phyloP scores from a whole-genome alignment of 2,797 vertebrate species.

The Anas acuta region DNA sequence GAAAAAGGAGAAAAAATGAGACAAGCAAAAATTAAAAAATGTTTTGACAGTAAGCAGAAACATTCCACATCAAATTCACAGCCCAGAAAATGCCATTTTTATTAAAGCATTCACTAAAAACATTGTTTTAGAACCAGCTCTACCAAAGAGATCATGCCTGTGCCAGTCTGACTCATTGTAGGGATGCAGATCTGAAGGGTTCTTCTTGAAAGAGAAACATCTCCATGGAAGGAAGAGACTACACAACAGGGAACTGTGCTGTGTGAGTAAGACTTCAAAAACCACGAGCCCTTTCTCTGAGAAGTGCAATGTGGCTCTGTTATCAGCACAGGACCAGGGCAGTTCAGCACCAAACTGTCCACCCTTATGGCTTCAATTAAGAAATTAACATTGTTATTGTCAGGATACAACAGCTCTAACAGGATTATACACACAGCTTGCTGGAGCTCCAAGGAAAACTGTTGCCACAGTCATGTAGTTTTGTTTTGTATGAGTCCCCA shows the following conservation, averaged over 20 bases:
- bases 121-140: not conserved
- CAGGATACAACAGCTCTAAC: not conserved
- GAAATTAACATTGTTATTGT: not conserved
- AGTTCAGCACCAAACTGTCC: not conserved
- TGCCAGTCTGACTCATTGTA: not conserved
- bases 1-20: not conserved
- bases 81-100: not conserved
- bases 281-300: not conserved
- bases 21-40: not conserved
- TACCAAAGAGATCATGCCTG: not conserved
- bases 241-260: not conserved
- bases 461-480: not conserved
- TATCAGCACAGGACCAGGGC: not conserved
- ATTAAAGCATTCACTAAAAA: not conserved
- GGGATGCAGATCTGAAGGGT: not conserved
- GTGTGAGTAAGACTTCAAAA: not conserved
- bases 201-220: not conserved
- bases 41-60: not conserved
- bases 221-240: not conserved
- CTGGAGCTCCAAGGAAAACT: not conserved
- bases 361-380: not conserved
- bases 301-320: rapidly evolving
- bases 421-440: not conserved
- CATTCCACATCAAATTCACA: not conserved
- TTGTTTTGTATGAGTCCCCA: not conserved